Evolutionary conservation across 2,797 vertebrate species (phyloP).

Genomic region (Cyprinodon diabolis): DNA sequence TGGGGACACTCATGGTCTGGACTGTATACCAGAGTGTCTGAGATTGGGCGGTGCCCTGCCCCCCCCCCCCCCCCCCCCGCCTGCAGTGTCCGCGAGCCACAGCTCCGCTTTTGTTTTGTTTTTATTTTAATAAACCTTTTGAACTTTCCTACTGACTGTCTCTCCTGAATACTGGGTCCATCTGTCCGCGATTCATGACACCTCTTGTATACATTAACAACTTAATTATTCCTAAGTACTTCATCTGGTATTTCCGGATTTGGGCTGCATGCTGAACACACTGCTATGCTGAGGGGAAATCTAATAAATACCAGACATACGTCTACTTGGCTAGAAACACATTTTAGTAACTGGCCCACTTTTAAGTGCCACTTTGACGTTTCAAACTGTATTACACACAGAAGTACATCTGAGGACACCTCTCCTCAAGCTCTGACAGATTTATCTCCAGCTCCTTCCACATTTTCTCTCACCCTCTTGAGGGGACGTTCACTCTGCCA

Average conservation of each 20-base stretch:
- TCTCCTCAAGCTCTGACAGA: conserved; percentile 18
- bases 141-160: no score
- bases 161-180: no score
- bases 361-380: not conserved
- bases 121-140: no score
- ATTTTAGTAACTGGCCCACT: not conserved
- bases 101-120: no score
- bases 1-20: no score
- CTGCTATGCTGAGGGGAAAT: not conserved
- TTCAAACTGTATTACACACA: conserved; percentile 24
- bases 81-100: no score
- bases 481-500: conserved; percentile 22
- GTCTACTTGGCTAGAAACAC: not conserved
- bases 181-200: no score
- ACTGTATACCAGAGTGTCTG: no score
- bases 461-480: conserved; percentile 5
- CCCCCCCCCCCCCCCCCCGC: no score
- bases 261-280: not conserved
- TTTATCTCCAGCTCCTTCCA: conserved; percentile 28
- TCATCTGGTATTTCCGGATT: not conserved
- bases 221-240: not conserved
- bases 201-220: not conserved
- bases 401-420: not conserved
- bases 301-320: not conserved
- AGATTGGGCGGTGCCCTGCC: no score